These are phyloP conservation scores for Melipona quadrifasciata DNA, from an alignment of 1,140 invertebrate species.

Conservation along the genomic window DNA sequence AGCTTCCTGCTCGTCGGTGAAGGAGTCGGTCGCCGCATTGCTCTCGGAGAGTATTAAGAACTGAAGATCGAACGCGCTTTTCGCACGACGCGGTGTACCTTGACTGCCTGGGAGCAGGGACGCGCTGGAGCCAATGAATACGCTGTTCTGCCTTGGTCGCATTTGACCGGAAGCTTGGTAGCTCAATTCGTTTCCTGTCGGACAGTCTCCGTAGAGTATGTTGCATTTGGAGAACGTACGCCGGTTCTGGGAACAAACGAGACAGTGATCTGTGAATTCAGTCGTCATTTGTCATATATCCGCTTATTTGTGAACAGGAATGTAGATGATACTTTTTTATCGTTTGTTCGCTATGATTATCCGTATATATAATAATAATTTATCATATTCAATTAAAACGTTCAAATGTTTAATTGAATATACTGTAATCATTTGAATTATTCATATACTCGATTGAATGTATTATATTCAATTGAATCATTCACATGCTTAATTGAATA, in stretches of 20 bases:
- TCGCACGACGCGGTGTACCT: slow-evolving; percentile 86
- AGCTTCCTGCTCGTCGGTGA: slow-evolving; percentile 38
- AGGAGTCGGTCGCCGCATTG: slow-evolving; percentile 42
- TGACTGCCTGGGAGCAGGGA: slow-evolving; percentile 79
- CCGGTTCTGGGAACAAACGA: slow-evolving; percentile 81
- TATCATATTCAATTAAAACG: too few relatives aligned
- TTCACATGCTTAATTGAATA: too few relatives aligned
- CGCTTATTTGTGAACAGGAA: too few relatives aligned
- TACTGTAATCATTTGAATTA: too few relatives aligned
- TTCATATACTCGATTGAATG: too few relatives aligned
- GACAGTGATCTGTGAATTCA: neutral
- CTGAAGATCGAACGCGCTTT: slow-evolving; percentile 92
- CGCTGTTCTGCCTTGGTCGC: slow-evolving; percentile 88
- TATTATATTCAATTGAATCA: too few relatives aligned
- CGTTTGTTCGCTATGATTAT: too few relatives aligned
- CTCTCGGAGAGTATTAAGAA: slow-evolving; percentile 83
- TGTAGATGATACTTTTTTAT: too few relatives aligned
- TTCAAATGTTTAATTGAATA: too few relatives aligned
- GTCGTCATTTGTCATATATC: too few relatives aligned
- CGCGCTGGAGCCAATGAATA: slow-evolving; percentile 89
- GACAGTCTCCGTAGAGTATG: slow-evolving; percentile 84
- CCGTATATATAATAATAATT: too few relatives aligned
- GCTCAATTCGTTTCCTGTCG: slow-evolving; percentile 71
- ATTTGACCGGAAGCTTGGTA: slow-evolving; percentile 37
- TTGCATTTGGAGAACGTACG: slow-evolving; percentile 87